Percentiles rank a stretch among this genome's conserved stretches.
These are phyloP conservation scores for Cydia splendana DNA, from an alignment of 1,140 invertebrate genomes.

Conservation along the genomic window DNA sequence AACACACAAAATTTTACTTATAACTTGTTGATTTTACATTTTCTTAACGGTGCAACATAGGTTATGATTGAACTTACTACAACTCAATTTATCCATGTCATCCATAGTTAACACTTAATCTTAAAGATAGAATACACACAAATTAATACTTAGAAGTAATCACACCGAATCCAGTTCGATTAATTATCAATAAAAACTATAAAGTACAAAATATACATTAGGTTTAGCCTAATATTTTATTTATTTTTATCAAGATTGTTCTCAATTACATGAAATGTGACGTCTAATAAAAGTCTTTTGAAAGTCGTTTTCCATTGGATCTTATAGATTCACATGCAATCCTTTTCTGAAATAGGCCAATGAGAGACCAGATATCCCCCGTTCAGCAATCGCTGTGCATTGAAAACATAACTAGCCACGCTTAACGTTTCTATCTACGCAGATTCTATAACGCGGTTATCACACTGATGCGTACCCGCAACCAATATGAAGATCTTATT, in stretches of 20 bases:
- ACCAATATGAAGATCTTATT: too few species aligned
- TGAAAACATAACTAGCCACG: conserved; percentile 25
- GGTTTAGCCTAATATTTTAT: neutral
- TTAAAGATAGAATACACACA: neutral
- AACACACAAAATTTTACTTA: conserved; percentile 39
- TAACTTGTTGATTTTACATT: conserved; percentile 21
- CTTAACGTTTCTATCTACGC: conserved; percentile 7
- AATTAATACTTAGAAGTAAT: neutral
- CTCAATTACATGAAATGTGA: neutral
- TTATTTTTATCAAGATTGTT: conserved; percentile 6
- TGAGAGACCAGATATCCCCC: neutral
- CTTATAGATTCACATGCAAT: neutral
- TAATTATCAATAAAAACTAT: neutral
- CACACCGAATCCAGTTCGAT: neutral
- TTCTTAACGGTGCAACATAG: neutral
- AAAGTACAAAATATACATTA: conserved; percentile 1
- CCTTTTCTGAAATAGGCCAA: neutral
- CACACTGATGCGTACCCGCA: too few species aligned
- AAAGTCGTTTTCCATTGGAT: neutral
- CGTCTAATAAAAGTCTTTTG: neutral
- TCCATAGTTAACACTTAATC: conserved; percentile 51
- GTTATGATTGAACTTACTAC: conserved; percentile 57
- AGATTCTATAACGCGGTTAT: neutral
- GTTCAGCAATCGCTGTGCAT: neutral
- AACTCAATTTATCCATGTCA: conserved; percentile 73